Base-by-base conservation (phyloP, 2,113 vertebrate genomes). In the Onychostoma macrolepis region DNA sequence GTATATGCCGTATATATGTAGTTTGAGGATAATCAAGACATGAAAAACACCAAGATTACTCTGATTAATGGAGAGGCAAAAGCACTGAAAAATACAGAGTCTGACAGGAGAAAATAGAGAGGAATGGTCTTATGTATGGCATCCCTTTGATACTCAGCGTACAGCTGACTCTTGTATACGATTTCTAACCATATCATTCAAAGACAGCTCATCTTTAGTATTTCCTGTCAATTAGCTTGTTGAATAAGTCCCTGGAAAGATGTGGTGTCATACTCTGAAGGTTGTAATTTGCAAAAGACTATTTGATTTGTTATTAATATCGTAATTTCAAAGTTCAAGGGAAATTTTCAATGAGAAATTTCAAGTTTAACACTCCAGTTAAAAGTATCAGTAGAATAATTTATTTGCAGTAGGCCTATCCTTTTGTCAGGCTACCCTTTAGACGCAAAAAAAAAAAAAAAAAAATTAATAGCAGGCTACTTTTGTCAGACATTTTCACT, bases 1-100 rank as follows among this genome's bases (percentile, higher is more conserved):
- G 24, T 48, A 48, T 69, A 41, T 6, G 21, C 21, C n/a, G 19
- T 38, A n/a, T 53, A 53, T 30, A 80, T 28, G 56, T 41, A 63
- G 21, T 0, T 74, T n/a, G 36, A 74, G 38, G 21, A 41, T 74
- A 80, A 80, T 53, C n/a, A 78, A 30, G 28, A 78, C 75, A 6
- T 78, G 12, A 50, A 50, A 78, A 77, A 17, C 45, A 77, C n/a
- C n/a, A 50, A 50, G 11, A 77, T 50, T 77, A n/a, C 45, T 50
- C 26, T 77, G 75, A 77, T 28, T 77, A 77, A 77, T 50, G 45
- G 26, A 28, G 74, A 77, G 75, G 13, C 6, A 9, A 58, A 58
- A 9, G 48, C 48, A 58, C 9, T 28, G 43, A 50, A 48, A 50
- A 50, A 50, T 53, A 30, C 10, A 17, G 74, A 76, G 28, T 10